phyloP scores from a whole-genome alignment of 2,113 vertebrate genomes.

The Lepus europaeus region DNA sequence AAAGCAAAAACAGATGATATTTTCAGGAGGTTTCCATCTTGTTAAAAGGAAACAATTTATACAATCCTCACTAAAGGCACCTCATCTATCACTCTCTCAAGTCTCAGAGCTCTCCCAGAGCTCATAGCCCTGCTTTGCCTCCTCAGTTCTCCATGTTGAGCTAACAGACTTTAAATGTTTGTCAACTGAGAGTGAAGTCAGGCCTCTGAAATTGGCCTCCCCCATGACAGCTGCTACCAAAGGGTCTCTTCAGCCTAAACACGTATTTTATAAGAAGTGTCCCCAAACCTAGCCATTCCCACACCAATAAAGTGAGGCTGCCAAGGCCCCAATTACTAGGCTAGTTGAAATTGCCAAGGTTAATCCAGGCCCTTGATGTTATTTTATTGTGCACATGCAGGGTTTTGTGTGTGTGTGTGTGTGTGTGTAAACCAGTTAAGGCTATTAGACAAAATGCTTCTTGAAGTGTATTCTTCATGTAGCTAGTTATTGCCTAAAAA shows the following conservation, averaged over 20 bases:
- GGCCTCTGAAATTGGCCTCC: neutral
- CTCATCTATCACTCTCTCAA: conserved; percentile 54
- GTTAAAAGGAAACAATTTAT: conserved; percentile 78
- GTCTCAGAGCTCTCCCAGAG: neutral
- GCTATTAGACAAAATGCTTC: neutral
- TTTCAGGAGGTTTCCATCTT: conserved; percentile 69
- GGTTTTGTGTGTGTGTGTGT: neutral
- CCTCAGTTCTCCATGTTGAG: neutral
- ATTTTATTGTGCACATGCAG: neutral
- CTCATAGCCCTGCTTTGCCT: neutral
- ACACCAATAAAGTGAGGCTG: neutral
- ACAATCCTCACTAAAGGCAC: conserved; percentile 55
- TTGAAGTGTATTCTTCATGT: neutral
- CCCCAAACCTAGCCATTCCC: neutral
- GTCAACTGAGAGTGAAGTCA: conserved; percentile 28
- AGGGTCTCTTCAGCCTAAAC: neutral
- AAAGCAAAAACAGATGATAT: conserved; percentile 64
- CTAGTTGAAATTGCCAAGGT: neutral
- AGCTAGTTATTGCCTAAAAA: neutral
- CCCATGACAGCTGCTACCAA: neutral
- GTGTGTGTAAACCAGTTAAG: neutral
- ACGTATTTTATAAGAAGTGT: conserved; percentile 12
- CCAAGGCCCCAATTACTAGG: conserved; percentile 5
- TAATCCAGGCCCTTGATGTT: neutral
- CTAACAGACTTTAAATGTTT: conserved; percentile 52